Base-by-base conservation (phyloP, 92 coral and sea anemone genomes). In the Scolanthus callimorphus region DNA sequence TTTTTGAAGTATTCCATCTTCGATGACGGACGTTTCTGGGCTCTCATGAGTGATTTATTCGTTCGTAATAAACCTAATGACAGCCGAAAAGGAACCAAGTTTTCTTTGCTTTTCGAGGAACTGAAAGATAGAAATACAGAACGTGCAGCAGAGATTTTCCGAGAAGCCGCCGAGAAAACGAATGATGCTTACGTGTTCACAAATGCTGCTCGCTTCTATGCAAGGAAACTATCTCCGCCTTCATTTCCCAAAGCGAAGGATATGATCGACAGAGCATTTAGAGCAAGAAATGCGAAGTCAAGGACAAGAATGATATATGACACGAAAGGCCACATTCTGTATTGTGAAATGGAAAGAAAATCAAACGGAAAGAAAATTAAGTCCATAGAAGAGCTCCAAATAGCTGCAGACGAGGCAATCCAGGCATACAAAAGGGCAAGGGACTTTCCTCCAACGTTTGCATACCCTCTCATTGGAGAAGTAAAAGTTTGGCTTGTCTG, bases 401-500 rank as follows among this genome's bases (percentile, higher is more conserved):
- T 71, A 4, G 1, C 49, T 21, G 97, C 92, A 1, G 60, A 31
- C 20, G 55, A 38, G 20, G 91, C 78, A 2, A 67, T 89, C 1
- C 44, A 57, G 1, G 83, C 91, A 0, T 84, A 39, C 48, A 66
- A 62, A 1, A 51, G 49, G 0, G 85, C 97, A 9, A 64, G 97
- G 48, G 74, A 59, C 67, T 89, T 81, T 23, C 97, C 97, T n/a
- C 97, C 89, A 4, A 59, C 92, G 0, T 89, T 74, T 37, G 74
- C 84, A 8, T 41, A 60, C 39, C 97, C 97, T 0, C 63, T 89
- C 2, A 67, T 80, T n/a, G 92, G 92, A 24, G 97, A 89, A 53
- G 97, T 89, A 0, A 70, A 89, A 31, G 88, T 85, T 31, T 89
- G 97, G 97, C 46, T 85, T 4, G 74, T 77, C 0, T 85, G 89